These are phyloP conservation scores for Eurystomus gularis DNA, from an alignment of 2,113 vertebrate genomes.

Conservation along the genomic window DNA sequence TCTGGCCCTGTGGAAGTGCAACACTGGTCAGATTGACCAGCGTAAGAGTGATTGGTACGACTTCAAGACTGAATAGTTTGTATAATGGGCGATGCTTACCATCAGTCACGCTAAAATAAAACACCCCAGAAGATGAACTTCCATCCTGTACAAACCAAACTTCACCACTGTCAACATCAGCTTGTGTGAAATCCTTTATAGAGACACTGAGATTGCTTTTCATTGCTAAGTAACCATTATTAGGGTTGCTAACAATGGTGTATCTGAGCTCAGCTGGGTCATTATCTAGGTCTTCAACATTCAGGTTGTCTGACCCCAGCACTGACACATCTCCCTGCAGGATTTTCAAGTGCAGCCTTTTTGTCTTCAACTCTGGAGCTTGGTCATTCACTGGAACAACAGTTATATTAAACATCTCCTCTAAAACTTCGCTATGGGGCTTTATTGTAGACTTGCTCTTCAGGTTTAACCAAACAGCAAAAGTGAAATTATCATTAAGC, in stretches of 20 bases:
- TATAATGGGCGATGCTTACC: slow-evolving; percentile 86
- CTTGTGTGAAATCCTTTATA: slow-evolving; percentile 82
- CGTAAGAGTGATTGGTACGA: slow-evolving; percentile 77
- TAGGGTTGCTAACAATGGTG: slow-evolving; percentile 80
- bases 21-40: slow-evolving; percentile 81
- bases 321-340: slow-evolving; percentile 79
- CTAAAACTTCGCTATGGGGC: slow-evolving; percentile 74
- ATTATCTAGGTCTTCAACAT: slow-evolving; percentile 86
- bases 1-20: slow-evolving; percentile 80
- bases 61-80: slow-evolving; percentile 88
- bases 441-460: slow-evolving; percentile 78
- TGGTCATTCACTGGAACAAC: slow-evolving; percentile 86
- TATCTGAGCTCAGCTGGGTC: slow-evolving; percentile 83
- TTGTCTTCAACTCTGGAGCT: slow-evolving; percentile 85
- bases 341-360: slow-evolving; percentile 78
- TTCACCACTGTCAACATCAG: slow-evolving; percentile 78
- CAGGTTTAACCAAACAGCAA: slow-evolving; percentile 83
- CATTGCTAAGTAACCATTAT: slow-evolving; percentile 85
- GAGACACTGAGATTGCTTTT: slow-evolving; percentile 69
- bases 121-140: slow-evolving; percentile 81
- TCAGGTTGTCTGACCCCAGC: slow-evolving; percentile 80
- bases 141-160: slow-evolving; percentile 89
- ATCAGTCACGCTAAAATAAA: slow-evolving; percentile 91
- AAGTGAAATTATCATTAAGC: slow-evolving; percentile 79
- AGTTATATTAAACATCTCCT: slow-evolving; percentile 86